Conservation (phyloP, 2,797 vertebrate genomes). For the Enteromius anoplus region DNA sequence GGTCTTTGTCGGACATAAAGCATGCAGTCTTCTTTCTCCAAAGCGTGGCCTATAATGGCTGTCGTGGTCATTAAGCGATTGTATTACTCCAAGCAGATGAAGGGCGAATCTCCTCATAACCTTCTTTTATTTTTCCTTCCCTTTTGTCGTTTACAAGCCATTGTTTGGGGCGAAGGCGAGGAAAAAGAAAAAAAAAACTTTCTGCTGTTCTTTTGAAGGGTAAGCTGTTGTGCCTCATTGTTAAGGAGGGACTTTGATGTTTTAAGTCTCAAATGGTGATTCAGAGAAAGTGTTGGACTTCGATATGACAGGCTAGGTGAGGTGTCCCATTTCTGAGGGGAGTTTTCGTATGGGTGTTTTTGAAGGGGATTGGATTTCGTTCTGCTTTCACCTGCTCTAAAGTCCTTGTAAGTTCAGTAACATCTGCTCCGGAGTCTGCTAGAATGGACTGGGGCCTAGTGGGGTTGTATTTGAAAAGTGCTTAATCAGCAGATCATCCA, state of each 20-base stretch:
- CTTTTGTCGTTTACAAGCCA: constrained; percentile 76
- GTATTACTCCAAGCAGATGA: constrained; percentile 83
- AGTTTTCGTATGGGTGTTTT: constrained; percentile 44
- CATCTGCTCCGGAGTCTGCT: not conserved
- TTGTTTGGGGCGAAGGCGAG: constrained; percentile 66
- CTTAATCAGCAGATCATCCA: not conserved
- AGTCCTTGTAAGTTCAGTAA: constrained; percentile 28
- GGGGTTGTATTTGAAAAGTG: not conserved
- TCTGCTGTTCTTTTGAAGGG: constrained; percentile 82
- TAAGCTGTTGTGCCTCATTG: constrained; percentile 71
- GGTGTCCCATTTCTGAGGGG: constrained; percentile 56
- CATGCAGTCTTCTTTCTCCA: constrained; percentile 55
- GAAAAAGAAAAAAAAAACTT: constrained; percentile 59
- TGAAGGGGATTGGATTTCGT: constrained; percentile 44
- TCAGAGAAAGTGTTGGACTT: constrained; percentile 71
- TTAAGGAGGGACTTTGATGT: constrained; percentile 78
- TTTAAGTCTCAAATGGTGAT: constrained; percentile 81
- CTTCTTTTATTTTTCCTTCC: constrained; percentile 73
- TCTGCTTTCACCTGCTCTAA: constrained; percentile 53
- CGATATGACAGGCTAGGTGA: constrained; percentile 69
- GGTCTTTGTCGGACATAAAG: constrained; percentile 56
- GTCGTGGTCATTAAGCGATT: constrained; percentile 78
- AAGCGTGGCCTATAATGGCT: constrained; percentile 68
- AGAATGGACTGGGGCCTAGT: not conserved
- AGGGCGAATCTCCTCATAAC: constrained; percentile 68